Evolutionary conservation across 2,113 vertebrate genomes (phyloP), one percentile per base, ranked within the genome.

Genomic region (Manacus vitellinus): DNA sequence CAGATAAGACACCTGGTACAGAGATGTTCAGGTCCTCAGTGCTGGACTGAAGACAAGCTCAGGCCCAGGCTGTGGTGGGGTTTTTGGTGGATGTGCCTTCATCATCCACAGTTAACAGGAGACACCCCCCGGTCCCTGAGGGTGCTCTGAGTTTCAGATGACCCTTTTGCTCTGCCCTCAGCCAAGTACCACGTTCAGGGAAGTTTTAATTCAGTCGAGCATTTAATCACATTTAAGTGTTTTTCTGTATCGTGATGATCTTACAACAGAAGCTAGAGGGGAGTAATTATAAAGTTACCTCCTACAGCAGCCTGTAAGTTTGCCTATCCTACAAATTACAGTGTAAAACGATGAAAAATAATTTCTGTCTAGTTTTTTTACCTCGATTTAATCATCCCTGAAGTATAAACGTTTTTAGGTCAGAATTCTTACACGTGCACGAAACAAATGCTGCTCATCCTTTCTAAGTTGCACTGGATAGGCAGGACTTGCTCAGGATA

Each of bases 151-250:
- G 79, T 35, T 87, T 80, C 68, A 68, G 35, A 16, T 16, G 15
- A 66, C 21, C 80, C 61, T 54, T 61, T 14, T 44, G 52, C 39
- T 65, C 51, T 70, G 37, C 27, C 72, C 80, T 87, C 35, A 54
- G 37, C 49, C 2, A 3, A 67, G 27, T 0, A 31, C 9, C 25
- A 25, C 0, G 0, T 17, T 35, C 4, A 7, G 30, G 15, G 8
- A 37, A 39, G 23, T n/a, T 54, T 51, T 54, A 77, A 70, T 71
- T 70, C 51, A 55, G 5, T n/a, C 84, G 81, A 84, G 59, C 39
- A 71, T 87, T 87, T 75, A 37, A 82, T 67, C 80, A 21, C 8
- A 4, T 56, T 49, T 56, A 75, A 84, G 76, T n/a, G 39, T 35
- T 92, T 61, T 78, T 81, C 62, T 37, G 12, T 65, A 61, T 30